phyloP scores from a whole-genome alignment of 2,113 vertebrate genomes.

The Actinemys pallida region DNA sequence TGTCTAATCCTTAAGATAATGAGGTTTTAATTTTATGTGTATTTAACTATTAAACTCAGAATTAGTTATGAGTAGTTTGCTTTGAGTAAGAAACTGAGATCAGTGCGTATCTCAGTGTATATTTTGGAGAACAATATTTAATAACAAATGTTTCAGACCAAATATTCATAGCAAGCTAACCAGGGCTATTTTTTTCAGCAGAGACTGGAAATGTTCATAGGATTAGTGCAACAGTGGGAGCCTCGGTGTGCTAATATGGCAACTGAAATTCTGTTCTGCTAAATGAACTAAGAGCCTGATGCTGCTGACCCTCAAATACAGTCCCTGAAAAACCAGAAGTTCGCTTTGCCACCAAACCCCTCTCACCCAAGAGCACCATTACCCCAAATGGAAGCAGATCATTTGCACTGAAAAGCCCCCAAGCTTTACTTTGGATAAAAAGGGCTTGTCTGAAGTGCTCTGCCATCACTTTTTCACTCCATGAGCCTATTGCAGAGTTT shows the following conservation, averaged over 20 bases:
- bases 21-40: not conserved
- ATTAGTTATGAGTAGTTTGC: not conserved
- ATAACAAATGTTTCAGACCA: not conserved
- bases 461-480: not conserved
- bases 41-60: not conserved
- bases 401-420: not conserved
- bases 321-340: not conserved
- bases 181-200: not conserved
- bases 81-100: not conserved
- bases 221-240: not conserved
- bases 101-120: not conserved
- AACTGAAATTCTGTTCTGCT: not conserved
- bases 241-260: not conserved
- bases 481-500: not conserved
- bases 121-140: not conserved
- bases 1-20: not conserved
- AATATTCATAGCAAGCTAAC: not conserved
- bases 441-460: not conserved
- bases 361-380: not conserved
- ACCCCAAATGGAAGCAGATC: not conserved
- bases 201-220: not conserved
- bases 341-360: not conserved
- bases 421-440: not conserved
- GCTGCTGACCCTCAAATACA: too few species aligned
- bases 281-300: not conserved